Conservation (phyloP, 2,113 vertebrate species). For the Callionymus lyra region DNA sequence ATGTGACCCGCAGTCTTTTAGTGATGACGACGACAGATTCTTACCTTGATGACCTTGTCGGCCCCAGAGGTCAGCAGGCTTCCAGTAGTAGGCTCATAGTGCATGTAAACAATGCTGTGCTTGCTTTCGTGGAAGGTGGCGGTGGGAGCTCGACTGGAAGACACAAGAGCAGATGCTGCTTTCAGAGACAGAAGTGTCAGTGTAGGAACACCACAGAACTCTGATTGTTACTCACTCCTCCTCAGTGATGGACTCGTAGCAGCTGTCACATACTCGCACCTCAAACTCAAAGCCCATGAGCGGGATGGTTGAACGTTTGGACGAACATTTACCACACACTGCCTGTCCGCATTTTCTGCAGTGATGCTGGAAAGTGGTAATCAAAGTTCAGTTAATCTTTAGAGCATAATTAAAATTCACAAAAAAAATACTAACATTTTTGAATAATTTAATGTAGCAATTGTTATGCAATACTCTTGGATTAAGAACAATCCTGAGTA, state of each 20-base stretch:
- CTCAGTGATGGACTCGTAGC: conserved; percentile 89
- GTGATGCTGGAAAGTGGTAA: conserved; percentile 77
- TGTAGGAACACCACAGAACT: no score
- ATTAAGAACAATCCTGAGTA: no score
- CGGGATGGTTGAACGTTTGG: conserved; percentile 90
- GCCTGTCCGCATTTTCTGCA: conserved; percentile 95
- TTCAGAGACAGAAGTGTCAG: conserved; percentile 13
- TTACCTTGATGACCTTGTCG: conserved; percentile 92
- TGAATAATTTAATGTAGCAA: no score
- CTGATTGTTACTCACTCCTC: conserved; percentile 82
- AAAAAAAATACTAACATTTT: no score
- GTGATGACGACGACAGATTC: conserved; percentile 12
- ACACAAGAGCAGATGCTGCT: background rate
- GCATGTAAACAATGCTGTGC: conserved; percentile 84
- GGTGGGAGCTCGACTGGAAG: conserved; percentile 81
- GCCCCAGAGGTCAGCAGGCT: conserved; percentile 88
- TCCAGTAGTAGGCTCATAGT: conserved; percentile 89
- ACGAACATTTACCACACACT: conserved; percentile 91
- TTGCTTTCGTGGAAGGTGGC: conserved; percentile 96
- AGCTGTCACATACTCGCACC: conserved; percentile 92
- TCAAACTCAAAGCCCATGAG: conserved; percentile 97
- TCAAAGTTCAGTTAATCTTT: no score
- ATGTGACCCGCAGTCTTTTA: no score
- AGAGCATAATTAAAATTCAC: no score
- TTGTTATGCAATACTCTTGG: no score